A percentile compares a stretch with the other conserved stretches of the same genome.
Conservation (phyloP, 1,140 invertebrate genomes). For the Cydia pomonella region DNA sequence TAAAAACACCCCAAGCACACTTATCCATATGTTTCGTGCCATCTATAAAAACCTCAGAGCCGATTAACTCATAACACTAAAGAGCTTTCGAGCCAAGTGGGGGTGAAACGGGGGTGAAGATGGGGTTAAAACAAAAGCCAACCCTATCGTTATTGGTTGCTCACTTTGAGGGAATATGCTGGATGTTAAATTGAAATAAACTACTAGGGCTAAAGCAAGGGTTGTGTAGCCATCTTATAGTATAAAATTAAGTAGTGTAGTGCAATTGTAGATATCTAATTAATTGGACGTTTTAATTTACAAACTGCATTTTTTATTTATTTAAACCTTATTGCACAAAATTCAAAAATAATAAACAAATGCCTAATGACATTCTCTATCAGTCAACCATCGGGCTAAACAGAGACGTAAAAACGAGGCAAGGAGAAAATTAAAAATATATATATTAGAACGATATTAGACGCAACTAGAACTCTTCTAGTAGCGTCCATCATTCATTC, state of each 20-base stretch:
- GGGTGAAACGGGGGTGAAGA: constrained; percentile 54
- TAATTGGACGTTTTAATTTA: no score
- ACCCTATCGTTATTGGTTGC: constrained; percentile 65
- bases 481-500: no score
- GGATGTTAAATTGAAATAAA: constrained; percentile 59
- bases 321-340: no score
- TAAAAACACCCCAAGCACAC: constrained; percentile 11
- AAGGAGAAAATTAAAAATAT: no score
- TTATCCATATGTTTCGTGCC: constrained; percentile 1
- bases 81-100: constrained; percentile 65
- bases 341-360: no score
- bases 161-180: constrained; percentile 58
- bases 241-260: background rate
- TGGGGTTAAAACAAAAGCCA: constrained; percentile 64
- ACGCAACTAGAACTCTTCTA: no score
- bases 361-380: no score
- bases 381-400: no score
- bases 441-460: no score
- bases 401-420: no score
- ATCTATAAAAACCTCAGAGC: constrained; percentile 21
- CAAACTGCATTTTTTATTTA: no score
- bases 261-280: no score
- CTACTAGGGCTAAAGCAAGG: constrained; percentile 27
- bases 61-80: constrained; percentile 48
- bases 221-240: constrained; percentile 36